A percentile compares a stretch with the other conserved stretches of the same genome.
These are phyloP conservation scores for Lineus longissimus DNA, from an alignment of 1,140 invertebrate species.

Conservation along the genomic window DNA sequence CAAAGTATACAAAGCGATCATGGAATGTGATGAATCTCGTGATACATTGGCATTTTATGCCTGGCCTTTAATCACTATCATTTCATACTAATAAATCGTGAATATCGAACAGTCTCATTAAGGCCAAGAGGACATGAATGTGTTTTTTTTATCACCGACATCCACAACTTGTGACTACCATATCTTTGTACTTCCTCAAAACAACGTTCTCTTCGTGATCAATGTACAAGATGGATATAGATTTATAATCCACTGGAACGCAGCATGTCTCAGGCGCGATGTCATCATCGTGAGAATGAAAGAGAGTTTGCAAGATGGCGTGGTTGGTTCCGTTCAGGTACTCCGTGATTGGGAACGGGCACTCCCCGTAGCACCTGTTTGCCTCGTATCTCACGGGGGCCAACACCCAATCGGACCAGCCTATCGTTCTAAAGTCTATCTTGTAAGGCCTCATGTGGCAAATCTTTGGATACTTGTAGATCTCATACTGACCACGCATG, in stretches of 20 bases:
- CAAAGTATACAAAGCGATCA: too few relatives aligned
- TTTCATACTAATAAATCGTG: too few relatives aligned
- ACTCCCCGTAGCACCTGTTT: constrained; percentile 60
- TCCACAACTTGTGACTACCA: constrained; percentile 62
- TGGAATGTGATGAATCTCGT: too few relatives aligned
- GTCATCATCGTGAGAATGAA: constrained; percentile 36
- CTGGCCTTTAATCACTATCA: too few relatives aligned
- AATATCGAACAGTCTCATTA: too few relatives aligned
- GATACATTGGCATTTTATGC: too few relatives aligned
- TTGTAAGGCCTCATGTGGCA: constrained; percentile 77
- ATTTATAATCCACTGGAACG: constrained; percentile 58
- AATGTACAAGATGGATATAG: constrained; percentile 61
- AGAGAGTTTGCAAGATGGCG: constrained; percentile 60
- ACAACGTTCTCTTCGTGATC: constrained; percentile 61
- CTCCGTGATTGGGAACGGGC: constrained; percentile 55
- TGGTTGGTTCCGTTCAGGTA: constrained; percentile 60
- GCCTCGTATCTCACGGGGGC: constrained; percentile 61
- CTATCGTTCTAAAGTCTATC: constrained; percentile 59
- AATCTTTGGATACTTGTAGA: neutral
- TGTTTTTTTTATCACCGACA: constrained; percentile 58
- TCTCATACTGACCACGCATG: too few relatives aligned
- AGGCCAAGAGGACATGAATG: too few relatives aligned
- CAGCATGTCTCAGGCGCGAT: constrained; percentile 59
- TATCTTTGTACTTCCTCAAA: constrained; percentile 62
- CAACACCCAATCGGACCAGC: constrained; percentile 55